These are phyloP conservation scores for Drosophila niveifrons DNA, from an alignment of 2,888 invertebrate genomes.

Conservation along the genomic window DNA sequence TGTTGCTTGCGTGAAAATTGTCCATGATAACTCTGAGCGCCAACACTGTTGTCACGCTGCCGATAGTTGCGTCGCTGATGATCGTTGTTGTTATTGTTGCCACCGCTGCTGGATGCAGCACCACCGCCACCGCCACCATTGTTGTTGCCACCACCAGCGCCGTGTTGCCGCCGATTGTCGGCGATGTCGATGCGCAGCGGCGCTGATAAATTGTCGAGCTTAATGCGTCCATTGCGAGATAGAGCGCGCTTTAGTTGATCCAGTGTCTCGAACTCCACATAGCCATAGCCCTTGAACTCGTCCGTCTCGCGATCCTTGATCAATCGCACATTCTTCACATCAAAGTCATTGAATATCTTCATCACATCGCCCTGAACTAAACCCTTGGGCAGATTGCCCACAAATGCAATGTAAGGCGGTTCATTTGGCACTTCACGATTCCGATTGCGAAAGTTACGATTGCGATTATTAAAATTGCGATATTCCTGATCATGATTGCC, in stretches of 20 bases:
- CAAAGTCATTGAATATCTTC: constrained; percentile 89
- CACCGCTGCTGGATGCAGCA: constrained; percentile 32
- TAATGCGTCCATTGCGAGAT: constrained; percentile 91
- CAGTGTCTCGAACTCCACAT: constrained; percentile 96
- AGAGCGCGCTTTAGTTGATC: constrained; percentile 93
- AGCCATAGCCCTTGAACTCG: constrained; percentile 98
- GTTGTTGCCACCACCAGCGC: constrained; percentile 42
- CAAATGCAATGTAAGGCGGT: constrained; percentile 96
- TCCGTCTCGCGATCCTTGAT: constrained; percentile 98
- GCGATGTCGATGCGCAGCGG: constrained; percentile 94
- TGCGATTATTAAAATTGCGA: constrained; percentile 48
- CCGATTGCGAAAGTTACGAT: constrained; percentile 53
- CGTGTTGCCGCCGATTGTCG: constrained; percentile 89
- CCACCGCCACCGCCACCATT: constrained; percentile 46
- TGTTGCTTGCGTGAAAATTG: constrained; percentile 39
- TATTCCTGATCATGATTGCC: constrained; percentile 47
- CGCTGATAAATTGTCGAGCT: constrained; percentile 89
- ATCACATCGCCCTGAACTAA: constrained; percentile 97
- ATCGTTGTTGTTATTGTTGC: constrained; percentile 26
- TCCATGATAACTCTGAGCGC: constrained; percentile 34
- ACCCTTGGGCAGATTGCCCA: constrained; percentile 96
- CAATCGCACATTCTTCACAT: constrained; percentile 94
- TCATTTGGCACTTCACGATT: constrained; percentile 91
- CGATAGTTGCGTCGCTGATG: constrained; percentile 55
- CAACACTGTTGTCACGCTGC: constrained; percentile 55